Evolutionary conservation across 2,888 invertebrate species (phyloP), one percentile per base, ranked within the genome.

Genomic region (Meiosimyza platycephala): DNA sequence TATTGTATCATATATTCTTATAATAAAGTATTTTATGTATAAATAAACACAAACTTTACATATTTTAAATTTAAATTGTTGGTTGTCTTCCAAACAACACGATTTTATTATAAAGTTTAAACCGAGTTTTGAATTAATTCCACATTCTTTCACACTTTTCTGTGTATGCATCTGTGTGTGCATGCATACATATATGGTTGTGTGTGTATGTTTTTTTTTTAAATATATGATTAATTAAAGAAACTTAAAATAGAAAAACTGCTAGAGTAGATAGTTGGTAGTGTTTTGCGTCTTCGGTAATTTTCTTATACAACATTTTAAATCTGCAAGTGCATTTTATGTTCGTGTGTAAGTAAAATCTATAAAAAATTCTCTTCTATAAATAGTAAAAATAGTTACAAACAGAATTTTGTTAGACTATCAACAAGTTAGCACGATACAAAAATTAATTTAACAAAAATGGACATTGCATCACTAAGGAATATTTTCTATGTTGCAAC

Each of bases 11-110:
- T 62, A 54, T 52, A 16, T 51, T 62, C 52, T 70, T 70, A 70
- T 54, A 52, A 63, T 70, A 62, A 70, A 62, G 52, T 51, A 70
- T 28, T 50, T 70, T 60, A 55, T 52, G 52, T 70, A 63, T 69
- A 69, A 66, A 64, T 51, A 64, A 68, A 68, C 68, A 57, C 68
- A 57, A 68, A 59, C 68, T 68, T 59, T 68, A 57, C 68, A 68
- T 70, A 40, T 54, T 62, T 52, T 40, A 9, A 51, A 50, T 69
- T 69, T 62, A 33, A 70, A 13, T 68, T 51, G 55, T 68, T 51
- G 55, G 40, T 47, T 67, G 13, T 22, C 67, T 47, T 18, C 55
- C 48, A 57, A 57, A 47, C 33, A 54, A 51, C 33, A 18, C 16
- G 16, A 55, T 22, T 9, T 40, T 22, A 55, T 57, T 47, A 57